Base-by-base conservation (phyloP, 2,888 invertebrate species). In the Anoncus sp. region DNA sequence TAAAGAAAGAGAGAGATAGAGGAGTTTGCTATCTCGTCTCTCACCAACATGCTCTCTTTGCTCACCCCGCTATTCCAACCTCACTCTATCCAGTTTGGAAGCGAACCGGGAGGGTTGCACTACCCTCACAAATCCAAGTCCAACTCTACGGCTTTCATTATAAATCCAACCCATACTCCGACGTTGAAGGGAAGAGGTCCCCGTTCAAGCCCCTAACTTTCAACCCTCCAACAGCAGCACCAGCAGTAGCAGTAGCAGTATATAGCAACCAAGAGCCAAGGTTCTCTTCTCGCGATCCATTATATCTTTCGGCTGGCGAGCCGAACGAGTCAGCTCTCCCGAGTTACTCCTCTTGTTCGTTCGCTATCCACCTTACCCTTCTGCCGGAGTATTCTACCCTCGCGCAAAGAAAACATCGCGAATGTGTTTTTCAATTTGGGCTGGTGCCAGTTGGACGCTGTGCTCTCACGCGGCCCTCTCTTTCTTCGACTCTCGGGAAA, bases 341-440 rank as follows among this genome's bases (percentile, higher is more conserved):
- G 53, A 72, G 71, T 73, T 75, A 67, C 55, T 73, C 74, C 71
- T 80, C 72, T 77, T 77, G 70, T 66, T 66, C 67, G 31, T 45
- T 70, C 75, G 71, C 78, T 55, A 72, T 79, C 59, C 67, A 77
- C 74, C 71, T 59, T 75, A 72, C 70, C 72, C 80, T 78, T 63
- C 75, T 77, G 74, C 66, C 74, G 82, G 79, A 82, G 63, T 86
- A 77, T 78, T 83, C 82, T 77, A 81, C 83, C 79, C 75, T 63
- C 78, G 65, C 31, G 82, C 86, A 87, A 89, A 88, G 89, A 87
- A 90, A 90, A 89, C 88, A 89, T 87, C 81, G 83, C 84, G 83
- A 89, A 90, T 90, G 88, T 90, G 88, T 89, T 90, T 90, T 91
- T 90, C 91, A 91, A 90, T 90, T 90, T 90, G 90, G 89, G 88